phyloP scores from a whole-genome alignment of 2,888 invertebrate species.

The Euplagia quadripunctaria region DNA sequence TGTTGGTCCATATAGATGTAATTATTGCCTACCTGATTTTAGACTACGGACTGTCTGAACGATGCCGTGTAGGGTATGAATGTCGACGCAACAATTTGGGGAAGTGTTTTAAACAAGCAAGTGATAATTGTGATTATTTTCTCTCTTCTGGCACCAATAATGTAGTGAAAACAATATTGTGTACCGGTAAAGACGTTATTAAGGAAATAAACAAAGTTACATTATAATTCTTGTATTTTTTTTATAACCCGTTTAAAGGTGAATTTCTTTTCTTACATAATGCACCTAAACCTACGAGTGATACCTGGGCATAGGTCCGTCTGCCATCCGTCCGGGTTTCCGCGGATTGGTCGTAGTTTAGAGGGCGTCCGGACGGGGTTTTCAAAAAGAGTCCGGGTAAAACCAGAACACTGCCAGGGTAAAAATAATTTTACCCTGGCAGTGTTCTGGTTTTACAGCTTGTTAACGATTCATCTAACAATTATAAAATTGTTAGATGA shows the following conservation, averaged over 20 bases:
- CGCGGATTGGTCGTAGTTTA: too few species aligned
- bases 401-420: too few species aligned
- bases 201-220: conserved; percentile 19
- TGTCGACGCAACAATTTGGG: conserved; percentile 14
- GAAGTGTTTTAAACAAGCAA: conserved; percentile 13
- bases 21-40: conserved; percentile 9
- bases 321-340: too few species aligned
- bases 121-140: conserved; percentile 17
- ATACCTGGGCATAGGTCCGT: too few species aligned
- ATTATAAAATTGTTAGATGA: too few species aligned
- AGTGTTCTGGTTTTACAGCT: too few species aligned
- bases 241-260: background rate
- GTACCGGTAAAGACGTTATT: conserved; percentile 18
- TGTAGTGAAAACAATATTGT: conserved; percentile 5
- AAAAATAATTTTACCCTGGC: too few species aligned
- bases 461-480: too few species aligned
- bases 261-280: too few species aligned
- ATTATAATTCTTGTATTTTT: conserved; percentile 1
- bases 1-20: background rate
- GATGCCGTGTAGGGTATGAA: conserved; percentile 7
- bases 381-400: too few species aligned
- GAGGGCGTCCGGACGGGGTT: too few species aligned
- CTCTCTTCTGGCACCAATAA: conserved; percentile 18
- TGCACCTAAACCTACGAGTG: too few species aligned
- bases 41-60: conserved; percentile 4